phyloP scores from a whole-genome alignment of 2,888 invertebrate species.

The Pyrrhosoma nymphula region DNA sequence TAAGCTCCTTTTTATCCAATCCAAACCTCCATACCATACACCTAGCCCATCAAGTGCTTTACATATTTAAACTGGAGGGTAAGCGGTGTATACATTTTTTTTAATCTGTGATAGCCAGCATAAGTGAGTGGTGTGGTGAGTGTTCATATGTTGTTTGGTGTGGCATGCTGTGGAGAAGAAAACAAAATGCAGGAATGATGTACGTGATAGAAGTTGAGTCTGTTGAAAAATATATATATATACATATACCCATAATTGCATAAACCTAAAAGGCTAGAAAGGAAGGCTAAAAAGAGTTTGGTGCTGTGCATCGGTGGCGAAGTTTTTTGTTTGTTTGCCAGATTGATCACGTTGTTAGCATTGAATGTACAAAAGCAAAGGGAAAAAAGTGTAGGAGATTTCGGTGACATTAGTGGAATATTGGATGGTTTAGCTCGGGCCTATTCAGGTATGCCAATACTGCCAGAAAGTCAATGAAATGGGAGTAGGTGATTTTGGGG shows the following conservation, averaged over 20 bases:
- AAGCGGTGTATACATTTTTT: constrained; percentile 66
- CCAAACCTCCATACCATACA: constrained; percentile 55
- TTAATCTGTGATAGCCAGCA: constrained; percentile 69
- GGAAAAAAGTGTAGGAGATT: constrained; percentile 38
- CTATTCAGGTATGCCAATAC: constrained; percentile 67
- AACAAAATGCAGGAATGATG: constrained; percentile 41
- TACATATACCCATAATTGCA: constrained; percentile 51
- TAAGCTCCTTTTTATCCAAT: constrained; percentile 67
- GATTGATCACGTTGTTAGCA: constrained; percentile 41
- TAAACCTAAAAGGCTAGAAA: constrained; percentile 52
- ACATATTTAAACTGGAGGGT: constrained; percentile 64
- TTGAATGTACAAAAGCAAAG: constrained; percentile 60
- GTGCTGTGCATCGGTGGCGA: constrained; percentile 60
- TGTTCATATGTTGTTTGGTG: constrained; percentile 61
- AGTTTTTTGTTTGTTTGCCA: constrained; percentile 66
- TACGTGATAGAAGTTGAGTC: constrained; percentile 39
- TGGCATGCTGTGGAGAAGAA: constrained; percentile 53
- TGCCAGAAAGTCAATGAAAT: constrained; percentile 63
- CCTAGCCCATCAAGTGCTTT: constrained; percentile 68
- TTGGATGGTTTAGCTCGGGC: constrained; percentile 59
- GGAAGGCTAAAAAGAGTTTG: constrained; percentile 48
- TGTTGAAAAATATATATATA: constrained; percentile 62
- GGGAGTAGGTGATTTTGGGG: constrained; percentile 31
- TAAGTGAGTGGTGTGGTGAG: constrained; percentile 58
- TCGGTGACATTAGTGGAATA: constrained; percentile 58